Evolutionary conservation across 2,888 invertebrate genomes (phyloP), one percentile per base, ranked within the genome.

Genomic region (Coecobrya sp.): DNA sequence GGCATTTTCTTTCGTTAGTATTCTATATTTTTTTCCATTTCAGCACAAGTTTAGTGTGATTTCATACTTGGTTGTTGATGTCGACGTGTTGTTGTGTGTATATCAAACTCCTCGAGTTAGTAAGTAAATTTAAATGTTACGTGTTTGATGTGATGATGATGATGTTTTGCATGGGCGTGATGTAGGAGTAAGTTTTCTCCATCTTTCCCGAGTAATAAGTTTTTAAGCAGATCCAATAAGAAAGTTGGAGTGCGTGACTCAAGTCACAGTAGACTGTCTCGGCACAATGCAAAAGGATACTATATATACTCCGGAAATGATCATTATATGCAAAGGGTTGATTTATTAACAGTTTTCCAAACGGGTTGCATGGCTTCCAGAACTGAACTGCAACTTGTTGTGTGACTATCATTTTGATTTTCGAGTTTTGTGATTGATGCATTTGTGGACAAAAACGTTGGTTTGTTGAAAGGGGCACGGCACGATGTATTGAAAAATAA

Each of bases 221-320:
- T 55, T 36, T 36, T 73, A 73, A 73, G 73, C 19, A 19, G 42
- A 73, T 73, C 73, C 42, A 73, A 73, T 73, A 73, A 42, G n/a
- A 16, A 62, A 62, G 62, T 42, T 73, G 19, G 30, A 42, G 19
- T 42, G 73, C 73, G 73, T 73, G 73, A 73, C 68, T 70, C n/a
- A n/a, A n/a, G n/a, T n/a, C n/a, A n/a, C n/a, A n/a, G n/a, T n/a
- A n/a, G n/a, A n/a, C n/a, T n/a, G n/a, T n/a, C n/a, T n/a, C n/a
- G n/a, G n/a, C n/a, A n/a, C n/a, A n/a, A n/a, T n/a, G n/a, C n/a
- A n/a, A n/a, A n/a, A n/a, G n/a, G n/a, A n/a, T n/a, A n/a, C n/a
- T n/a, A n/a, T n/a, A n/a, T n/a, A n/a, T n/a, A n/a, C n/a, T n/a
- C n/a, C n/a, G 36, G 36, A 2, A 7, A 36, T 36, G 36, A 36